Base-by-base conservation (phyloP, 2,888 invertebrate genomes). In the Argyra leucocephala region DNA sequence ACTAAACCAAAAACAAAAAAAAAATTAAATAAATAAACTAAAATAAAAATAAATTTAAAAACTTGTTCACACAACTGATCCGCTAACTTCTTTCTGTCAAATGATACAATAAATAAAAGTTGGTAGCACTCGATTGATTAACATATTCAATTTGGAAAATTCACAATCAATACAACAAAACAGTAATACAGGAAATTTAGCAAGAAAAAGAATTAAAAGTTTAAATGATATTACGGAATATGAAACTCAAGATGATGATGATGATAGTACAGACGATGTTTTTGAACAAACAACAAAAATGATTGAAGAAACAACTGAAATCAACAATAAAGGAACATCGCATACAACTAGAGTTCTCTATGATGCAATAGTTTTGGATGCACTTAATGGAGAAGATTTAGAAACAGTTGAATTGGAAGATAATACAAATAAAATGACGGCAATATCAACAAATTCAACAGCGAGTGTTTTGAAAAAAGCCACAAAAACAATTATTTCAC, bases 311-410 rank as follows among this genome's bases (percentile, higher is more conserved):
- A 12, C 48, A 18, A 6, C 48, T 3, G 48, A 48, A 48, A 5
- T n/a, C 7, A 15, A n/a, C 5, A 48, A n/a, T 48, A 18, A 48
- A 18, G 18, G 18, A n/a, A n/a, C 48, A 48, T 48, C 48, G 1
- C 48, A 48, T 48, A n/a, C 66, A 21, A 64, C 64, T 5, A 22
- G 37, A 18, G 74, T 77, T 67, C 70, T 78, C 15, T 78, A 78
- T 64, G 78, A 78, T 70, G 78, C 78, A 21, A 63, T 78, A 31
- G 78, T 78, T 18, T 67, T 78, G 66, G 78, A 78, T 66, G 75
- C 78, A 1, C 66, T 78, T 66, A 76, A 78, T 65, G 76, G 58
- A 2, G 64, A 65, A 15, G 64, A 66, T 18, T 15, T 59, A 64
- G 23, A 21, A 57, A 37, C 24, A 22, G 3, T 62, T 31, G 22